Evolutionary conservation across 1,140 invertebrate species (phyloP), one percentile per base, ranked within the genome.

Genomic region (Drosophila parvula): DNA sequence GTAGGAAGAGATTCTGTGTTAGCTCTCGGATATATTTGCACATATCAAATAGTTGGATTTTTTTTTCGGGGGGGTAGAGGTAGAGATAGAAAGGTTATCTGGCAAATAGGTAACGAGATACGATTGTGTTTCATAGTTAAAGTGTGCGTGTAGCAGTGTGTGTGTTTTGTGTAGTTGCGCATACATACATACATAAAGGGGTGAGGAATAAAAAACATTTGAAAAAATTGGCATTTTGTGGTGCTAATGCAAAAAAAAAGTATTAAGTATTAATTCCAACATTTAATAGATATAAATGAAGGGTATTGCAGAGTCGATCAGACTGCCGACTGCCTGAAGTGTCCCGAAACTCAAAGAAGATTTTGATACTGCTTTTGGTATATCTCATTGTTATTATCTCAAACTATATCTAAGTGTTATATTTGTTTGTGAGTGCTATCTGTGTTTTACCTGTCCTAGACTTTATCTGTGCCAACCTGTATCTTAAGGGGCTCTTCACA

Each of bases 51-150:
- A 30, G 44, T 58, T 58, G 36, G 27, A 28, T 18, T 71, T 41
- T 16, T 41, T 16, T 14, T 10, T 10, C 12, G n/a, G 47, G 47
- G 14, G 48, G 10, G 10, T 11, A n/a, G 40, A 6, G n/a, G 30
- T n/a, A 41, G 7, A 61, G 18, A 71, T 70, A 70, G 51, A 59
- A 30, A 36, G 65, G 69, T 73, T 73, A 73, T 71, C 69, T 71
- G 69, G 65, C 67, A 73, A 73, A 59, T 59, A 50, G 53, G 56
- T 47, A 59, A 71, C 38, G 48, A 57, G 53, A 71, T 59, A 73
- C 69, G 67, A 71, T 36, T 71, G 65, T 58, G 65, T 56, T 51
- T 53, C 28, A 41, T 30, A 57, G 50, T 71, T 56, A 57, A 48
- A 30, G 36, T 71, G 65, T 71, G 22, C 57, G 65, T 57, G 61